These are phyloP conservation scores for Anoplophora glabripennis DNA, from an alignment of 1,140 invertebrate species.

Conservation along the genomic window DNA sequence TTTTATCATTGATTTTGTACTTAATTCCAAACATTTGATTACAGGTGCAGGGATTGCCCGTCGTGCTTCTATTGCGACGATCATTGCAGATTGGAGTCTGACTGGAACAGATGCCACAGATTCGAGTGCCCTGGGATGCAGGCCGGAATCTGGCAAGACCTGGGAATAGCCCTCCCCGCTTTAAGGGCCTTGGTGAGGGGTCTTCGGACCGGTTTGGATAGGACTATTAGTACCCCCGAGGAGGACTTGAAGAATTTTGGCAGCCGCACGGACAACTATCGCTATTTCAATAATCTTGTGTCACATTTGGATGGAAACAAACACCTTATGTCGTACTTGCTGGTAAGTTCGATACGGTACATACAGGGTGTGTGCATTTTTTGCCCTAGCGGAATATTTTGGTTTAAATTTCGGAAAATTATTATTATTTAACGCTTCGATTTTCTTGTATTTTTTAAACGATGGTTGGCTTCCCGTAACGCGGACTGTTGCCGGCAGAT, in stretches of 20 bases:
- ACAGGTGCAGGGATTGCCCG: conserved; percentile 63
- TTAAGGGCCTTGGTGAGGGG: conserved; percentile 61
- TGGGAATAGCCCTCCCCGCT: conserved; percentile 76
- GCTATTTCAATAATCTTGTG: conserved; percentile 51
- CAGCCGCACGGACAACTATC: conserved; percentile 47
- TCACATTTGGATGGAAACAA: conserved; percentile 39
- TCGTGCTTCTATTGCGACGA: conserved; percentile 65
- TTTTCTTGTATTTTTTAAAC: no score
- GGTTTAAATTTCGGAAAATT: not conserved
- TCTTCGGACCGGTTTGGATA: conserved; percentile 43
- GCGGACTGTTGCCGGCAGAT: no score
- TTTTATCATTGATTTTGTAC: no score
- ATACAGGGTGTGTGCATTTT: no score
- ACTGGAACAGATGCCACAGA: conserved; percentile 64
- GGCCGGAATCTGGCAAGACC: conserved; percentile 59
- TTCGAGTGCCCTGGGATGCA: conserved; percentile 71
- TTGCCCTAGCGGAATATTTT: not conserved
- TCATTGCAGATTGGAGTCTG: conserved; percentile 58
- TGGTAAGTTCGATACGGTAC: conserved; percentile 32
- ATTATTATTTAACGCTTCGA: not conserved
- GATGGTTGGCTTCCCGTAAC: no score
- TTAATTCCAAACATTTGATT: conserved; percentile 24
- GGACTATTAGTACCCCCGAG: conserved; percentile 47
- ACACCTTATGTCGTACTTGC: conserved; percentile 32
- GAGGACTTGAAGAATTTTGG: conserved; percentile 51